These are phyloP conservation scores for Apogon hyalosoma DNA, from an alignment of 2,797 vertebrate genomes.

Conservation along the genomic window DNA sequence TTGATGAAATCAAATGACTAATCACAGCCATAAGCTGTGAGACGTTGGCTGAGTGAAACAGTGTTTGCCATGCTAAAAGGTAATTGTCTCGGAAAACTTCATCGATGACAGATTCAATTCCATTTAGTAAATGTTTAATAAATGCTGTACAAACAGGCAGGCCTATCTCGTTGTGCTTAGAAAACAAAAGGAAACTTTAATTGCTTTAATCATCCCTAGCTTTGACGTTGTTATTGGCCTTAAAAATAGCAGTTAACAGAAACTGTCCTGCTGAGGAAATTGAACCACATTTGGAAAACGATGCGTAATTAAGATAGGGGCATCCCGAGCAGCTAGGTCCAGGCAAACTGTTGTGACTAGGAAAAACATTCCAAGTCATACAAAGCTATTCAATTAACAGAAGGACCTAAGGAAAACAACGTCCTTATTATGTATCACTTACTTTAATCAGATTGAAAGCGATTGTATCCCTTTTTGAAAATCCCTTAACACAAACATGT, in stretches of 20 bases:
- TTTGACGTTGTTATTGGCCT: slow-evolving; percentile 93
- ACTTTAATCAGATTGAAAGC: slow-evolving; percentile 87
- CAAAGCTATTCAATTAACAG: slow-evolving; percentile 89
- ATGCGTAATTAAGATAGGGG: slow-evolving; percentile 89
- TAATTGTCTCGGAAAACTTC: slow-evolving; percentile 91
- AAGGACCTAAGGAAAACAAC: slow-evolving; percentile 86
- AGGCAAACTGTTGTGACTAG: slow-evolving; percentile 83
- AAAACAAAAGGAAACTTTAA: slow-evolving; percentile 99
- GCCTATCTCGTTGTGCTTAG: slow-evolving; percentile 87
- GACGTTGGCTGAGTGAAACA: slow-evolving; percentile 87
- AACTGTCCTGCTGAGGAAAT: slow-evolving; percentile 91
- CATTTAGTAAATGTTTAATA: slow-evolving; percentile 96
- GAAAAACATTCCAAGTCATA: slow-evolving; percentile 84
- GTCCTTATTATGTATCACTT: slow-evolving; percentile 86
- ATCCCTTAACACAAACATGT: slow-evolving; percentile 82
- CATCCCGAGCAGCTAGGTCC: slow-evolving; percentile 76
- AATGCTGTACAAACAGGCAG: slow-evolving; percentile 93
- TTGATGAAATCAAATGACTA: slow-evolving; percentile 85
- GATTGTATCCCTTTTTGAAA: slow-evolving; percentile 85
- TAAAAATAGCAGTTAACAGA: slow-evolving; percentile 95
- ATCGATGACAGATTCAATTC: slow-evolving; percentile 98
- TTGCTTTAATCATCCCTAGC: slow-evolving; percentile 97
- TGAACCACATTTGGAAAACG: slow-evolving; percentile 88
- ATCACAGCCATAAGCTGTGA: slow-evolving; percentile 81
- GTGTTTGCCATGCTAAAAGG: slow-evolving; percentile 94